Conservation (phyloP, 2,888 invertebrate genomes). For the Epistrophella euchroma region DNA sequence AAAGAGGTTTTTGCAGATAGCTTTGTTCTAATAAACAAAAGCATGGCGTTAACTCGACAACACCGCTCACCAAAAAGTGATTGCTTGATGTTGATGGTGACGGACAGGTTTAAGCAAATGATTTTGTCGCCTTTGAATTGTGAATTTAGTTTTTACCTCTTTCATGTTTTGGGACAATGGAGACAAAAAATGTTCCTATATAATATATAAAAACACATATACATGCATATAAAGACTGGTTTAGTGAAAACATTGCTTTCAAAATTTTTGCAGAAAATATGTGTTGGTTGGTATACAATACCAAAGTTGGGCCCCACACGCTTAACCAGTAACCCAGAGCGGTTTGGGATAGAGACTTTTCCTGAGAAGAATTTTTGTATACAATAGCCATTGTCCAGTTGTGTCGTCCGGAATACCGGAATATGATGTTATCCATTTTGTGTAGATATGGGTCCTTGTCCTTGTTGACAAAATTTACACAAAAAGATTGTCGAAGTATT, state of each 20-base stretch:
- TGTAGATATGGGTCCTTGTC: not conserved
- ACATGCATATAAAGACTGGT: not conserved
- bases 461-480: not conserved
- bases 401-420: too few relatives aligned
- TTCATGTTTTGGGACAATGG: not conserved
- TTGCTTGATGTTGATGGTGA: conserved; percentile 57
- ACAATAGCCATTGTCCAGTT: conserved; percentile 21
- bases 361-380: not conserved
- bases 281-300: conserved; percentile 13
- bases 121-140: conserved; percentile 57
- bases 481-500: conserved; percentile 47
- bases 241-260: conserved; percentile 15
- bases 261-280: conserved; percentile 50
- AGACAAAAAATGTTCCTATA: not conserved
- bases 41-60: conserved; percentile 70
- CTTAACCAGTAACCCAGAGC: conserved; percentile 30
- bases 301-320: conserved; percentile 35
- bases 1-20: conserved; percentile 37
- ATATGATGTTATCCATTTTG: conserved; percentile 4
- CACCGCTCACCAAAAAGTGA: conserved; percentile 59
- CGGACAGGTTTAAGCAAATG: conserved; percentile 65
- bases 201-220: not conserved
- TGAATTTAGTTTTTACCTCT: conserved; percentile 29
- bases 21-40: conserved; percentile 51
- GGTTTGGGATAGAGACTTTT: conserved; percentile 1